Evolutionary conservation across 2,113 vertebrate species (phyloP), one percentile per base, ranked within the genome.

Genomic region (Morone chrysops): DNA sequence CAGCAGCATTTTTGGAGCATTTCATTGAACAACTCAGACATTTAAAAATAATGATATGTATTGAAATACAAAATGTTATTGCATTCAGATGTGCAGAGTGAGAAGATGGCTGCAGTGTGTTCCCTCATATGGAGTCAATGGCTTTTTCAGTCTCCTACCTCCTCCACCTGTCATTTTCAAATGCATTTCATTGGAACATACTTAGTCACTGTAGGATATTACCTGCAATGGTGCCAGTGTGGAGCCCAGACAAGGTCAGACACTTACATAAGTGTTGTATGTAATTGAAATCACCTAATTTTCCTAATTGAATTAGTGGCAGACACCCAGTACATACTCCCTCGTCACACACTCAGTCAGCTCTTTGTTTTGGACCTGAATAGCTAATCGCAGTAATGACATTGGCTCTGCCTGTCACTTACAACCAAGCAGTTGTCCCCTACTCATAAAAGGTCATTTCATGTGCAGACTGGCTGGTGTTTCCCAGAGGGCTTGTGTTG

Each of bases 351-450:
- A 72, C 65, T 50, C 45, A 18, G 22, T 41, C 68, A 25, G 51
- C 43, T 80, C 75, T 91, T 89, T 92, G 88, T 90, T 84, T 87
- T 87, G 77, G 80, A 83, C 41, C 59, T 77, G 69, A 73, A 87
- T 62, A 57, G 68, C 70, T 84, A 87, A 92, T 92, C 43, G 38
- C 73, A 43, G 60, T 85, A 78, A 86, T 90, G 87, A 86, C 86
- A 85, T 85, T 84, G 67, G 71, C 81, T 66, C 56, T 71, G 84
- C 73, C 38, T 78, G 82, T 87, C 90, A 69, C 61, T 71, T 68
- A 14, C 41, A 56, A 41, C 63, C 84, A 40, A 10, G 17, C 8
- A 40, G 56, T 47, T 31, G 82, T 72, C 86, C 78, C 51, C 66
- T 40, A 4, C 76, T 77, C 48, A 3, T 81, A 54, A 74, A 92